Evolutionary conservation across 1,140 invertebrate species (phyloP), one percentile per base, ranked within the genome.

Genomic region (Drosophila nannoptera): DNA sequence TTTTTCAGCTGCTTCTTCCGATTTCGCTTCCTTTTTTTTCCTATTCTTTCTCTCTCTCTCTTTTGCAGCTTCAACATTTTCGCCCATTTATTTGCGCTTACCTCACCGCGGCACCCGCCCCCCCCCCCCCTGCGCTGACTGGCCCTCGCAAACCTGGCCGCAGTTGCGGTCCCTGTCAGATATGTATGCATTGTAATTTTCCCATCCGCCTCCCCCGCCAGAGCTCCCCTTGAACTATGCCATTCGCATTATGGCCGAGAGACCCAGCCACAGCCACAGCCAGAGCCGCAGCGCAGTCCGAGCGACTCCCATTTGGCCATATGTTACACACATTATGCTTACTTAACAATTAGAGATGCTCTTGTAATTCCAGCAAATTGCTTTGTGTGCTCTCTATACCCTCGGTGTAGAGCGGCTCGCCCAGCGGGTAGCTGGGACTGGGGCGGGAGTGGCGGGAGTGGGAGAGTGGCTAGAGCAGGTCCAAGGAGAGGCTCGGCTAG

Each of bases 281-380:
- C 49, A 35, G 16, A 32, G 7, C 16, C 33, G 14, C 75, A 64
- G 64, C 69, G 49, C 62, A 52, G 61, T 78, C 61, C 62, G 58
- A 53, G 56, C 68, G 65, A 68, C 73, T 68, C 69, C 56, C 69
- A 2, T 22, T 84, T 60, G 76, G 59, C 78, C 80, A 80, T 80
- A 84, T 84, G 80, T 84, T 84, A 66, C 81, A 84, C 81, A 84
- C 69, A 83, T 83, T 83, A 83, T 80, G 80, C 80, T 84, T 86
- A 80, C 81, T 86, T 86, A 84, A 84, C 80, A 84, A 84, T 84
- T 84, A 84, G 76, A 84, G 76, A 84, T 77, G 81, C 80, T 84
- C 65, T 84, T 83, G 76, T 83, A 84, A 78, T 83, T 83, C 69
- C 69, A 83, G 76, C 70, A 80, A 86, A 84, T 86, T 86, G 81